Conservation (phyloP, 1,140 invertebrate genomes). For the Maniola jurtina region DNA sequence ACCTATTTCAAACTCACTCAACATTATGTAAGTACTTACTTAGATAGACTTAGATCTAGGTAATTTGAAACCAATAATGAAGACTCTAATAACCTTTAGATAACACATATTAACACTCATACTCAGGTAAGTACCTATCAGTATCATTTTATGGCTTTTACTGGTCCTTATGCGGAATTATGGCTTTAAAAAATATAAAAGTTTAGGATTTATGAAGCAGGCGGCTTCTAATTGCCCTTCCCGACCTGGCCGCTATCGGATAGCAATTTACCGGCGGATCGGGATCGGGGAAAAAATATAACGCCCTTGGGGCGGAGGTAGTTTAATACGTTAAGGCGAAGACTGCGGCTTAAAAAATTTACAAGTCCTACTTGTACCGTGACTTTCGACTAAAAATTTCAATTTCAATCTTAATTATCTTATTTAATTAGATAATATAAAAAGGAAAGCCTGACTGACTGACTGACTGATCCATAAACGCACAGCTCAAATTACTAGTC, state of each 20-base stretch:
- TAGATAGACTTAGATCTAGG: too few species aligned
- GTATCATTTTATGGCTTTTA: neutral
- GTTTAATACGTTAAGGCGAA: slow-evolving; percentile 28
- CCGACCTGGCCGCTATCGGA: slow-evolving; percentile 47
- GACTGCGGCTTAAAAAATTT: neutral
- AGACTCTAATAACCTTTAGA: too few species aligned
- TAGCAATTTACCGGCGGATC: slow-evolving; percentile 52
- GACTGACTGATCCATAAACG: too few species aligned
- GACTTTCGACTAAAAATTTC: too few species aligned
- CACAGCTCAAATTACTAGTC: too few species aligned
- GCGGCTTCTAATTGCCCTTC: slow-evolving; percentile 38
- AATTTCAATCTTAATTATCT: too few species aligned
- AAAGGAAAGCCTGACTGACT: too few species aligned
- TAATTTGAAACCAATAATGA: too few species aligned
- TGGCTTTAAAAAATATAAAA: slow-evolving; percentile 2
- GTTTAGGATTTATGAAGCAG: slow-evolving; percentile 7
- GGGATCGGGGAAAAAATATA: slow-evolving; percentile 53
- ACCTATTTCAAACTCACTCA: too few species aligned
- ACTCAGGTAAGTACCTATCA: neutral
- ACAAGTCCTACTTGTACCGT: neutral
- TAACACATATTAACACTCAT: neutral
- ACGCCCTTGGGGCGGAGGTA: slow-evolving; percentile 40
- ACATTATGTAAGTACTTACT: too few species aligned
- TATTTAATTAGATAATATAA: too few species aligned
- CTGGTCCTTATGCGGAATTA: neutral